Evolutionary conservation across 2,113 vertebrate species (phyloP).

Genomic region (Epinephelus cyanopodus): DNA sequence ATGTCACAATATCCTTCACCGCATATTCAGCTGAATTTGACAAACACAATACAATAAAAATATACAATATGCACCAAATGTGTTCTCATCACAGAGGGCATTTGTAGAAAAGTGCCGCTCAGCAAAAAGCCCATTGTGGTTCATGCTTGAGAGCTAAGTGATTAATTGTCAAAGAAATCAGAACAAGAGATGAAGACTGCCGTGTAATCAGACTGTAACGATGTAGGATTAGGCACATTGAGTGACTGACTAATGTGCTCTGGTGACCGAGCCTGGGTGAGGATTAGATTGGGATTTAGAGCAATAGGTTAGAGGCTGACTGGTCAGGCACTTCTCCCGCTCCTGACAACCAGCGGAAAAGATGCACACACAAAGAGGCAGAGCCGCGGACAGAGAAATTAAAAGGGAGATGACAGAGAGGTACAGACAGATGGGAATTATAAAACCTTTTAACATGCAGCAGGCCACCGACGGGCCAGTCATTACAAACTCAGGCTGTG

Average conservation of each 20-base stretch:
- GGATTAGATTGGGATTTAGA: constrained; percentile 83
- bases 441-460: constrained; percentile 20
- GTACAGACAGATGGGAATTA: neutral
- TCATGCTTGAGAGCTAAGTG: constrained; percentile 33
- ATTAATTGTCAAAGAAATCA: constrained; percentile 53
- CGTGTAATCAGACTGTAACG: constrained; percentile 50
- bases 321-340: constrained; percentile 31
- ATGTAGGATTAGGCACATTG: constrained; percentile 72
- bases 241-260: constrained; percentile 76
- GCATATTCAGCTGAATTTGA: neutral
- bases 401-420: neutral
- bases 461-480: neutral
- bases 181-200: constrained; percentile 41
- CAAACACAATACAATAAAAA: constrained; percentile 1
- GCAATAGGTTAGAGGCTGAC: constrained; percentile 63
- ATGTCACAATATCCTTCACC: neutral
- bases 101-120: constrained; percentile 1
- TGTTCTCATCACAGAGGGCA: neutral
- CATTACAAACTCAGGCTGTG: neutral
- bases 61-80: neutral
- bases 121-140: neutral
- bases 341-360: constrained; percentile 31
- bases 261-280: constrained; percentile 62
- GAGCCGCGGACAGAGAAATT: neutral
- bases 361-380: constrained; percentile 9